Percentiles rank a stretch among this genome's conserved stretches.
Evolutionary conservation across 1,140 invertebrate genomes (phyloP).

Genomic region (Melanaphis sacchari): DNA sequence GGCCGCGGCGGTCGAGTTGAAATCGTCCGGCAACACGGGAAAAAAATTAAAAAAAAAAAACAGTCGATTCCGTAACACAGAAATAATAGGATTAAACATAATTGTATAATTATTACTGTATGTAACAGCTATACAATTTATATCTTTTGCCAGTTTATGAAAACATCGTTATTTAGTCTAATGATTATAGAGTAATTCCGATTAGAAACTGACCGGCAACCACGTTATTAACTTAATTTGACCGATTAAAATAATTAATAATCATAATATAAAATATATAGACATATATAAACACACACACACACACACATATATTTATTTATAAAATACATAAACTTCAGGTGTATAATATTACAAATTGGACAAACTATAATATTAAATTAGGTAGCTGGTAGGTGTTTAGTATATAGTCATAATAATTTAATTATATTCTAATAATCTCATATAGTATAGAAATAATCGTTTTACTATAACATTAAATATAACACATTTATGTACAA

Average conservation of each 20-base stretch:
- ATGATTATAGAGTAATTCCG: background rate
- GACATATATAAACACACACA: too few species aligned
- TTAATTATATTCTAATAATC: conserved; percentile 1
- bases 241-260: conserved; percentile 16
- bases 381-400: background rate
- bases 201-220: background rate
- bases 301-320: too few species aligned
- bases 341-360: background rate
- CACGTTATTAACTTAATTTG: conserved; percentile 14
- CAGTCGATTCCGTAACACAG: background rate
- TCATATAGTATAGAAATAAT: background rate
- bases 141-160: background rate
- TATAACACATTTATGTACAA: background rate
- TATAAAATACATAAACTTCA: background rate
- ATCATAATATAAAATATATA: background rate
- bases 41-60: background rate
- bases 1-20: background rate
- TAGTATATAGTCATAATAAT: background rate
- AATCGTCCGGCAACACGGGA: background rate
- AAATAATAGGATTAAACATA: background rate
- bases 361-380: background rate
- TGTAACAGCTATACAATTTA: background rate
- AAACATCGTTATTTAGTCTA: background rate
- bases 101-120: background rate
- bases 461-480: background rate